phyloP scores from a whole-genome alignment of 2,888 invertebrate species.

The Teleiodes luculella region DNA sequence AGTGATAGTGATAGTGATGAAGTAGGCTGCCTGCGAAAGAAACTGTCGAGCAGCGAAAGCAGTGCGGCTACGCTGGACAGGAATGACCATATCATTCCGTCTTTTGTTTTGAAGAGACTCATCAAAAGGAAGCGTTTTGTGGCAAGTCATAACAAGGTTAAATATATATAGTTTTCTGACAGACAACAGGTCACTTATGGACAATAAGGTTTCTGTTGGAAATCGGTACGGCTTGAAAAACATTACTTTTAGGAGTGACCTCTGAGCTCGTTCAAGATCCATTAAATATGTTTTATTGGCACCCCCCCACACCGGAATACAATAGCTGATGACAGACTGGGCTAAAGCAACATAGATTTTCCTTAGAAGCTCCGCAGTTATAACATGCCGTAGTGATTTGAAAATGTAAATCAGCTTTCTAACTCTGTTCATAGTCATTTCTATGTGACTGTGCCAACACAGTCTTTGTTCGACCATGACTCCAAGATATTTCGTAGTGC shows the following conservation, averaged over 20 bases:
- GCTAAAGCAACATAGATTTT: neutral
- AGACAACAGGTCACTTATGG: neutral
- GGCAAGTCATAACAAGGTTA: neutral
- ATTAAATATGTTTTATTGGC: neutral
- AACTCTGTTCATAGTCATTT: neutral
- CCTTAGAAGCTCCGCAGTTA: neutral
- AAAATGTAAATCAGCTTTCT: too few relatives aligned
- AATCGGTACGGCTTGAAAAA: neutral
- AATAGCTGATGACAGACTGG: too few relatives aligned
- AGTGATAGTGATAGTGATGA: too few relatives aligned
- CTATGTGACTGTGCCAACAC: neutral
- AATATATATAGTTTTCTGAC: too few relatives aligned
- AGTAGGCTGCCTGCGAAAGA: neutral
- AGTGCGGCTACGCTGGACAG: neutral
- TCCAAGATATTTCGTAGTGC: neutral
- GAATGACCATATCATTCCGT: neutral
- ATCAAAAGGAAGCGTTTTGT: neutral
- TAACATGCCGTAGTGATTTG: neutral
- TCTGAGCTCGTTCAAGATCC: neutral
- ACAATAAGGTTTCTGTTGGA: neutral
- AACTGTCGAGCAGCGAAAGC: neutral
- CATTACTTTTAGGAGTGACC: neutral
- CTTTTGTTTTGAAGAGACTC: neutral
- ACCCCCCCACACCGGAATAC: neutral
- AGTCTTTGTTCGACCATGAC: neutral